These are phyloP conservation scores for Machimus rusticus DNA, from an alignment of 2,888 invertebrate genomes.

Conservation along the genomic window DNA sequence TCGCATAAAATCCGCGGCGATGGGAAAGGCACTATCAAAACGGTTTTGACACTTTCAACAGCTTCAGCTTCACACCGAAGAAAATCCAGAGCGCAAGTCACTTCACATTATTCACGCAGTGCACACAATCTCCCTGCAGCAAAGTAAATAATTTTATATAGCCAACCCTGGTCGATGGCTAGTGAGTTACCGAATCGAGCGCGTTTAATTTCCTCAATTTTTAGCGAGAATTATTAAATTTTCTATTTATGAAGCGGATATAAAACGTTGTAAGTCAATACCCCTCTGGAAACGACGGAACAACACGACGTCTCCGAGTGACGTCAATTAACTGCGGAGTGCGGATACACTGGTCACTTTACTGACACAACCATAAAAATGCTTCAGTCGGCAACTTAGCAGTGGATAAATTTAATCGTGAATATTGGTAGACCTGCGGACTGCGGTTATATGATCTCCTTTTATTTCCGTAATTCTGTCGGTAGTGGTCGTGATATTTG, in stretches of 20 bases:
- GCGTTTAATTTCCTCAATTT: not conserved
- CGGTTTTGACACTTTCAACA: constrained; percentile 19
- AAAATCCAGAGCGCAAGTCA: constrained; percentile 39
- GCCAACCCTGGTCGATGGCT: not conserved
- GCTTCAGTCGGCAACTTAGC: not conserved
- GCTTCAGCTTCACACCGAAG: constrained; percentile 17
- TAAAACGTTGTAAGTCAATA: not conserved
- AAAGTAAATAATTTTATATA: not conserved
- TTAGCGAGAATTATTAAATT: not conserved
- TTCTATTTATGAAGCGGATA: not conserved
- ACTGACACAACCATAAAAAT: not conserved
- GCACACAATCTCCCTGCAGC: not conserved
- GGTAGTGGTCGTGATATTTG: too few relatives aligned
- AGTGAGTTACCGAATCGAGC: not conserved
- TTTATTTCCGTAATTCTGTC: not conserved
- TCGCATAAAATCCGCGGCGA: not conserved
- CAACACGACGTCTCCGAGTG: constrained; percentile 36
- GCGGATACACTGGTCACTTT: not conserved
- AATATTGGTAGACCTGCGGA: not conserved
- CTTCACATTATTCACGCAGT: not conserved
- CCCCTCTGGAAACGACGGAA: not conserved
- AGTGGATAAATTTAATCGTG: not conserved
- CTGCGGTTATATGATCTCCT: not conserved
- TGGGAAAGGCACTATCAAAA: not conserved
- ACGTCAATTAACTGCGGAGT: constrained; percentile 42